phyloP scores from a whole-genome alignment of 2,888 invertebrate genomes.

The Trissolcus japonicus region DNA sequence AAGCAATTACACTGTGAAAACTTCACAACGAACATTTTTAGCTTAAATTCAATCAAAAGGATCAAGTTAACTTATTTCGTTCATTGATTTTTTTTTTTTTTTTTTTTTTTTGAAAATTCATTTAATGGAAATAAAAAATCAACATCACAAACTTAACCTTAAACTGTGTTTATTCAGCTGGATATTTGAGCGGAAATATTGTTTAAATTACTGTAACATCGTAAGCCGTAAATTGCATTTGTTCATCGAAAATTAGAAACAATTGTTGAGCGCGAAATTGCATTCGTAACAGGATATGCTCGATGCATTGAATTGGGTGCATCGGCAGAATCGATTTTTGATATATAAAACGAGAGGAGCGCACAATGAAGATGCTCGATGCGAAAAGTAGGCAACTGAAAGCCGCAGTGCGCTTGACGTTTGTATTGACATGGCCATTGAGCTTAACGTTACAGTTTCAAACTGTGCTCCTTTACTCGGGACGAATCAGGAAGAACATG shows the following conservation, averaged over 20 bases:
- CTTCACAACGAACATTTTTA: no score
- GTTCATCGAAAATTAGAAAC: slow-evolving; percentile 8
- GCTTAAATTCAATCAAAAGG: no score
- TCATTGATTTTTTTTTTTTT: no score
- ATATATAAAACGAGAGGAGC: slow-evolving; percentile 21
- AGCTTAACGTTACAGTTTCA: slow-evolving; percentile 42
- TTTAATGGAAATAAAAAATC: no score
- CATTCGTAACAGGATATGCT: slow-evolving; percentile 8
- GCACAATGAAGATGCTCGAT: slow-evolving; percentile 41
- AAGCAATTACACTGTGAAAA: no score
- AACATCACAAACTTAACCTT: no score
- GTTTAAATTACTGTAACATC: no score
- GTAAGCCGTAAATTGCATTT: slow-evolving; percentile 7
- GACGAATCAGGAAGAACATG: slow-evolving; percentile 26
- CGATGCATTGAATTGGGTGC: slow-evolving; percentile 21
- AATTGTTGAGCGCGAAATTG: background rate
- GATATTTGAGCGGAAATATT: no score
- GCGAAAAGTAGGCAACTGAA: slow-evolving; percentile 43
- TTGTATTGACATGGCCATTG: slow-evolving; percentile 47
- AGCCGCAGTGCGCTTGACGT: slow-evolving; percentile 37
- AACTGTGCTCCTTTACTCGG: slow-evolving; percentile 30
- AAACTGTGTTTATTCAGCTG: no score
- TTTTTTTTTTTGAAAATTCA: no score
- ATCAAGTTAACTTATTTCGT: no score
- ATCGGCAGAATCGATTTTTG: slow-evolving; percentile 31